These are phyloP conservation scores for Drosophila villosipedis DNA, from an alignment of 2,888 invertebrate species.

Conservation along the genomic window DNA sequence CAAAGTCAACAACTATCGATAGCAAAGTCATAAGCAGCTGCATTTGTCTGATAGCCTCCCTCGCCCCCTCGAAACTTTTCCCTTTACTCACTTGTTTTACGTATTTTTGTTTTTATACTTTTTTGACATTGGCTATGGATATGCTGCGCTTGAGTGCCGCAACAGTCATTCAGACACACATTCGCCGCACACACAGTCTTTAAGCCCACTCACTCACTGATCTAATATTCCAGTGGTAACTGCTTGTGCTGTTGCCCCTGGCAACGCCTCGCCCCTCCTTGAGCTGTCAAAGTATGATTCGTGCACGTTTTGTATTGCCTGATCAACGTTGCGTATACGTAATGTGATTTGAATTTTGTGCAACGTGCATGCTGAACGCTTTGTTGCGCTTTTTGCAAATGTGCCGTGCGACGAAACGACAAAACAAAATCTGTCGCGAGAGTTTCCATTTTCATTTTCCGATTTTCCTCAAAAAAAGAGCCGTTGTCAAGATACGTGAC, in stretches of 20 bases:
- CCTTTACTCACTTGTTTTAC: constrained; percentile 3
- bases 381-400: constrained; percentile 46
- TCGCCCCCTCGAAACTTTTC: not conserved
- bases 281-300: constrained; percentile 35
- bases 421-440: not conserved
- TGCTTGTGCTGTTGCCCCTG: not conserved
- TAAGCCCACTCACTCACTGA: constrained; percentile 11
- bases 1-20: constrained; percentile 63
- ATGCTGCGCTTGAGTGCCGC: constrained; percentile 44
- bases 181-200: not conserved
- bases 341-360: constrained; percentile 76
- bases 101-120: not conserved
- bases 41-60: constrained; percentile 12
- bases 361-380: constrained; percentile 49
- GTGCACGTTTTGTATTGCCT: constrained; percentile 64
- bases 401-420: constrained; percentile 22
- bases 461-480: constrained; percentile 32
- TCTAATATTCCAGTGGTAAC: constrained; percentile 19
- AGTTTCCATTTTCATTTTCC: constrained; percentile 47
- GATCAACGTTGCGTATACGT: constrained; percentile 75
- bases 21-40: constrained; percentile 24
- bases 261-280: not conserved
- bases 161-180: constrained; percentile 36
- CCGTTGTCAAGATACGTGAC: constrained; percentile 60
- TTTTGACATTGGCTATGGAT: constrained; percentile 50